Conservation (phyloP, 2,113 vertebrate genomes). For the Oreocharis arfaki region DNA sequence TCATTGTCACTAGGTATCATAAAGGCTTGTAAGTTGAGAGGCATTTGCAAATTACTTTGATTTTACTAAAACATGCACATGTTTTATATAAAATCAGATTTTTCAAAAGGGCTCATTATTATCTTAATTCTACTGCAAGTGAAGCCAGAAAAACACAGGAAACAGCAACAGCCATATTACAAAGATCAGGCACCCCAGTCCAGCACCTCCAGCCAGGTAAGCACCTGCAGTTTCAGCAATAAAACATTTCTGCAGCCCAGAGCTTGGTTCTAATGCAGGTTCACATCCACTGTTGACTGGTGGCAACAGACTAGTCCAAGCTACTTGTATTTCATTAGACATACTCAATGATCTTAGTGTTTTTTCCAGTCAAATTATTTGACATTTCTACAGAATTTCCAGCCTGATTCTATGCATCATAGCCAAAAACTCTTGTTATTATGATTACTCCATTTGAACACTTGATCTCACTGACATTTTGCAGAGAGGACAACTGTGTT, state of each 20-base stretch:
- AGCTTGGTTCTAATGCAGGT: neutral
- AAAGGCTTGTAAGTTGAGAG: neutral
- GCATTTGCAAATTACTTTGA: neutral
- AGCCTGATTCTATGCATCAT: neutral
- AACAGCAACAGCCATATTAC: neutral
- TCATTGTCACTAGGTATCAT: neutral
- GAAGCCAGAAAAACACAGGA: neutral
- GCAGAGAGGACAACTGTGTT: too few relatives aligned
- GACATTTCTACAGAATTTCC: too few relatives aligned
- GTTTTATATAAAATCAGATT: neutral
- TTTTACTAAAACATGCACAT: neutral
- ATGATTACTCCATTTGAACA: neutral
- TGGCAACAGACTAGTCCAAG: neutral
- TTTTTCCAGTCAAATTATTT: neutral
- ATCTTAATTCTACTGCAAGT: neutral
- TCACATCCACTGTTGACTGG: neutral
- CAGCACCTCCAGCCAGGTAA: rapidly evolving
- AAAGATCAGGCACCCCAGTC: neutral
- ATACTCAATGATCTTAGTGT: too few relatives aligned
- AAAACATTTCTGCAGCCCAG: neutral
- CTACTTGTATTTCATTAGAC: neutral
- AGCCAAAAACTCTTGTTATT: neutral
- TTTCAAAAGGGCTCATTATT: neutral
- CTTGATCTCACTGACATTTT: neutral
- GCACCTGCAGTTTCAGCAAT: neutral